Evolutionary conservation across 1,140 invertebrate species (phyloP), one percentile per base, ranked within the genome.

Genomic region (Pseudobourletiella spinata): DNA sequence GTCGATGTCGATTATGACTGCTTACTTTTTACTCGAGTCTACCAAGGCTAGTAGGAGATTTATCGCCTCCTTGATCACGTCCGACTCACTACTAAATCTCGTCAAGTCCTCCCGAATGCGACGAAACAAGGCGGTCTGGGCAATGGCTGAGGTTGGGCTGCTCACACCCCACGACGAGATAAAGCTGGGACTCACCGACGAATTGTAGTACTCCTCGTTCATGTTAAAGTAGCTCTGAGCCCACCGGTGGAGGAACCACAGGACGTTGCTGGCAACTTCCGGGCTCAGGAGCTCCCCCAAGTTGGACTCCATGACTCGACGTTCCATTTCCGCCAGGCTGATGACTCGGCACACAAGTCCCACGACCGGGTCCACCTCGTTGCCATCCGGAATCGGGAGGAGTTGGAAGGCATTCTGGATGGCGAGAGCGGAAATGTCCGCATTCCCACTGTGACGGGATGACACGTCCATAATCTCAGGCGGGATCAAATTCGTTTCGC

Each of bases 161-260:
- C 83, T 79, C 24, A 76, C 75, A 8, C 84, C 83, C 76, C 86
- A 86, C 11, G 82, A 80, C 39, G 80, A 72, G 6, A 77, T 69
- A n/a, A 85, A 69, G 11, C 77, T 75, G 16, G 76, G 71, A 72
- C 79, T 81, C 35, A 81, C 75, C 76, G 80, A 63, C 14, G 77
- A 73, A n/a, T n/a, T n/a, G 71, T 89, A 91, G 71, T 82, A 79
- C 22, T 75, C 79, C 69, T 89, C 83, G 25, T 79, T 78, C 22
- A 83, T 83, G 56, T 88, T 74, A 25, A 92, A 76, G 72, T 92
- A 94, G 14, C 82, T 83, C 35, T 84, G 76, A 30, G 83, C 82
- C 84, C 86, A 92, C 66, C 84, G 80, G 54, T 83, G 81, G 4
- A 93, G 76, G 68, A 91, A 88, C 88, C 89, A 93, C 58, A 89